These are phyloP conservation scores for Astreopora myriophthalma DNA, from an alignment of 64 coral and sea anemone species.

Conservation along the genomic window DNA sequence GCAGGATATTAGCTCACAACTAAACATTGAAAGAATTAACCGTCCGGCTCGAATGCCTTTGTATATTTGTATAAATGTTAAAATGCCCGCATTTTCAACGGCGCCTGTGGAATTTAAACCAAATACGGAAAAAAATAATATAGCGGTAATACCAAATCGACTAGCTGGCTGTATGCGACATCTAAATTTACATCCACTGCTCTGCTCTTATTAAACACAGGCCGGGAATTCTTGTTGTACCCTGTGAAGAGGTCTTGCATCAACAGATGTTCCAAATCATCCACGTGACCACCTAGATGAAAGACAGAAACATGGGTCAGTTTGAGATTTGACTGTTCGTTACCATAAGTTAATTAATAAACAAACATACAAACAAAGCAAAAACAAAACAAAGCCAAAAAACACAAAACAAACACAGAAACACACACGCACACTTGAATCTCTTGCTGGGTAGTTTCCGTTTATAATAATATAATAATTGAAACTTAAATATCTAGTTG, in stretches of 20 bases:
- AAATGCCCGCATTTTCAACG: not conserved
- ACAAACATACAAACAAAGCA: not conserved
- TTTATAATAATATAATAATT: too few relatives aligned
- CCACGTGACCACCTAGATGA: slow-evolving; percentile 13
- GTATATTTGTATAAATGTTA: not conserved
- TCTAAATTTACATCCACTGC: slow-evolving; percentile 54
- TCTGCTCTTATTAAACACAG: slow-evolving; percentile 56
- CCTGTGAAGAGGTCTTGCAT: slow-evolving; percentile 29
- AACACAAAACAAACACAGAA: too few relatives aligned
- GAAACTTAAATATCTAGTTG: too few relatives aligned
- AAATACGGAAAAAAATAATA: not conserved
- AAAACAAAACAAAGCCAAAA: too few relatives aligned
- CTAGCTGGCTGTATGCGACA: slow-evolving; percentile 74
- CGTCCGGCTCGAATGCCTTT: not conserved
- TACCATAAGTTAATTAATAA: not conserved
- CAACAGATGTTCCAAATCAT: slow-evolving; percentile 52
- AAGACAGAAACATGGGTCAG: not conserved
- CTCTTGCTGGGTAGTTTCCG: too few relatives aligned
- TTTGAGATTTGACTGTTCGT: not conserved
- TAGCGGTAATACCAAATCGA: slow-evolving; percentile 48
- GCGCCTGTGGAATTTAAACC: not conserved
- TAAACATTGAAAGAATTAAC: not conserved
- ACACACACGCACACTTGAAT: too few relatives aligned
- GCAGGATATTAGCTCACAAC: not conserved
- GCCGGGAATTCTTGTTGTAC: slow-evolving; percentile 59